Base-by-base conservation (phyloP, 53 echinoderm and acorn worm species). In the Holothuria leucospilota region DNA sequence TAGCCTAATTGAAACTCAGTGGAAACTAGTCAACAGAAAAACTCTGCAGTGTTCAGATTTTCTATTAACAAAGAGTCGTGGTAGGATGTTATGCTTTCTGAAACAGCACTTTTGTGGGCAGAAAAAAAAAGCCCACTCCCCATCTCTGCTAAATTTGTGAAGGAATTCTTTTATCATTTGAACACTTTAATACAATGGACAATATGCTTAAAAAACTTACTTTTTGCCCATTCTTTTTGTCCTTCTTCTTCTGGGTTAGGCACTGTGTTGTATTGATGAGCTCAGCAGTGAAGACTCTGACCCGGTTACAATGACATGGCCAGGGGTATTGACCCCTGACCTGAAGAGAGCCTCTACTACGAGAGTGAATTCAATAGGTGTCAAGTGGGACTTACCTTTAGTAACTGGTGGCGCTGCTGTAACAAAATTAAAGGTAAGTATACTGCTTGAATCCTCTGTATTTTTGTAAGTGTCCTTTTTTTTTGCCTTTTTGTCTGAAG, bases 271-370 rank as follows among this genome's bases (percentile, higher is more conserved):
- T 70, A 82, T 90, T 26, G 61, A 81, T 38, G 83, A 92, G 20
- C 75, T 96, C 14, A 63, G 92, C 87, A 96, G 96, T 86, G 63
- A 88, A 34, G 69, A 61, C 14, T 96, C 92, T 61, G 87, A 94
- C 39, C 92, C 96, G 59, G 61, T 94, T 20, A 14, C 78, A 20
- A 82, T 92, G 40, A 91, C 85, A 73, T 96, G 96, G 94, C 96
- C 96, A 71, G 96, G 96, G 66, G 92, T 87, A n/a, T 16, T 92
- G 21, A 85, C 92, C n/a, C 96, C 96, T 38, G 86, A 90, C 60
- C 69, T 92, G 13, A 88, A 88, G 29, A 78, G 96, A 4, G 62
- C 80, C 42, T 71, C 94, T 18, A 96, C 90, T 27, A 69, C 77
- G 6, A 96, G 89, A 71, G 90, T 92, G 51, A 92, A 94, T 42